Evolutionary conservation across 2,888 invertebrate species (phyloP), one percentile per base, ranked within the genome.

Genomic region (Meloe dianella): DNA sequence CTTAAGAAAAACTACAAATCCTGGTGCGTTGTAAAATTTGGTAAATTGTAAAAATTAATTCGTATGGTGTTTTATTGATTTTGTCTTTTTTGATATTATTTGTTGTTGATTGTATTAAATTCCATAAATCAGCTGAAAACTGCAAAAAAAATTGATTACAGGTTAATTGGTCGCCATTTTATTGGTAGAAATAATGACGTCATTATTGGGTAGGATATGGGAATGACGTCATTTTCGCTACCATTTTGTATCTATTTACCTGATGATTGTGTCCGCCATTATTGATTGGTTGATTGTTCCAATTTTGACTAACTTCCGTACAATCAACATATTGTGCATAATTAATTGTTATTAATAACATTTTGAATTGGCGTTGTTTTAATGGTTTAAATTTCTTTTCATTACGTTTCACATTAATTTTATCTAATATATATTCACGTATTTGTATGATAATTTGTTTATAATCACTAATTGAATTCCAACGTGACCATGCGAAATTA

Each of bases 401-500:
- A 24, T 66, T 60, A 58, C 59, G 64, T n/a, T 66, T 64, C 83
- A 85, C 78, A 87, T 89, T 20, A 84, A 86, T 12, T 70, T 75
- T 80, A 22, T 78, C 79, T 0, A 79, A 77, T 22, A 75, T 72
- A 66, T 87, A 86, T 78, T 92, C 91, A 65, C 91, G 85, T 73
- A 90, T 83, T 78, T 93, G 93, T 80, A 92, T 83, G 0, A 92
- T 86, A 22, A 92, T 87, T 57, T 87, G 87, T 3, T 89, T 83
- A 60, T 85, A 81, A 0, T 89, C 90, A 0, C 88, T 88, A 3
- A 84, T 74, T 0, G 86, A 82, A 74, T 92, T 92, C 91, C 91
- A 91, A 61, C 90, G 85, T 68, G 75, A 83, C 92, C 94, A 95
- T 29, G 92, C 89, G 75, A 94, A 95, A 80, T 91, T 91, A 78